Evolutionary conservation across 2,888 invertebrate genomes (phyloP), one percentile per base, ranked within the genome.

Genomic region (Apocheima hispidaria): DNA sequence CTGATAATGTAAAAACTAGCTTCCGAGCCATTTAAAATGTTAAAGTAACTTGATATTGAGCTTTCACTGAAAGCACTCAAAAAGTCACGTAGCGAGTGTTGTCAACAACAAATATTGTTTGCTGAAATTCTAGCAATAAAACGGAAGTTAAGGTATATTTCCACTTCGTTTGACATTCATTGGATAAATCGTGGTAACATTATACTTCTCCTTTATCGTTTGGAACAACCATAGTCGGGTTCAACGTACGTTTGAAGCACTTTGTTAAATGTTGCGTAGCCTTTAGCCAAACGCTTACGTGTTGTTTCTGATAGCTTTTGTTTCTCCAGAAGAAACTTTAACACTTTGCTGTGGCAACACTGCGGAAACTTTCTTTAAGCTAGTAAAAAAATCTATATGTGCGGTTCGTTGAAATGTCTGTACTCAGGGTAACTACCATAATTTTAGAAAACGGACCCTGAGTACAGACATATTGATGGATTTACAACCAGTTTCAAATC

Each of bases 181-280:
- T 50, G 44, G 50, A 60, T 46, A 44, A 44, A 60, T 43, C 44
- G 50, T 18, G 54, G 43, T 51, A 60, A 55, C 55, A 50, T 55
- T 40, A 55, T 43, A 50, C 49, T 51, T 55, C 38, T 46, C 43
- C 38, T 60, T 35, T 41, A 48, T 41, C 59, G 52, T 53, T 53
- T 26, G 26, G 26, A 44, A 33, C 35, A 53, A 53, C 49, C 35
- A 38, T 52, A 53, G 38, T 35, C 38, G 52, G 16, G 61, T 46
- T 57, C 56, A 48, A 62, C 36, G 61, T 56, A 52, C 56, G 56
- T 48, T 52, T 26, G 51, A 60, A 50, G 40, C 44, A 55, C 44
- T 55, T 51, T 55, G 60, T 55, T 30, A 50, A 52, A 48, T 55
- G 41, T 54, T 49, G 35, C 54, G 54, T 55, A 35, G 60, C 53